A percentile compares a stretch with the other conserved stretches of the same genome.
phyloP scores from a whole-genome alignment of 2,113 vertebrate genomes.

The Ceyx melanurus region DNA sequence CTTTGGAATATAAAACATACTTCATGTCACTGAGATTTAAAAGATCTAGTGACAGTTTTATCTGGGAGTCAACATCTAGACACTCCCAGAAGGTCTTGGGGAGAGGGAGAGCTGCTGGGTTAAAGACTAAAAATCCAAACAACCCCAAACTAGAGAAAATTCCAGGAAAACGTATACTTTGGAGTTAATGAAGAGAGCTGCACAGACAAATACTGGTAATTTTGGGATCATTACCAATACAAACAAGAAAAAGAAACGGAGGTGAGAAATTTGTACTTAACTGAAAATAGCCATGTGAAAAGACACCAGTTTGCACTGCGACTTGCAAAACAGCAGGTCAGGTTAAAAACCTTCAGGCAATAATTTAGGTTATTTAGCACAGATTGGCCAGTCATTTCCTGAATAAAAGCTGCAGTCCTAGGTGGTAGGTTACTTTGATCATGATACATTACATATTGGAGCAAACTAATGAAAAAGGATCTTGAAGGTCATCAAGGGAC shows the following conservation, averaged over 20 bases:
- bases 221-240: neutral
- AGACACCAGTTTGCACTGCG: neutral
- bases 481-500: neutral
- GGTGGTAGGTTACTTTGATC: neutral
- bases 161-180: neutral
- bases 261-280: neutral
- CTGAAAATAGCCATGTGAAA: fast-evolving
- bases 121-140: neutral
- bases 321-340: neutral
- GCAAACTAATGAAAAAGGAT: neutral
- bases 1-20: neutral
- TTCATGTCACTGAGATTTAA: neutral
- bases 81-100: neutral
- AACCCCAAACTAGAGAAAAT: neutral
- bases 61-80: neutral
- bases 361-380: neutral
- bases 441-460: neutral
- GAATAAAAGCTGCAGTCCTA: neutral
- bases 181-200: neutral
- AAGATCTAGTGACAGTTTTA: neutral
- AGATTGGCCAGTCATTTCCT: neutral
- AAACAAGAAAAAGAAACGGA: neutral
- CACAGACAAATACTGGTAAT: neutral
- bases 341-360: neutral
- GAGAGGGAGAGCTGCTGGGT: neutral